phyloP scores from a whole-genome alignment of 2,113 vertebrate genomes.

The Archocentrus centrarchus region DNA sequence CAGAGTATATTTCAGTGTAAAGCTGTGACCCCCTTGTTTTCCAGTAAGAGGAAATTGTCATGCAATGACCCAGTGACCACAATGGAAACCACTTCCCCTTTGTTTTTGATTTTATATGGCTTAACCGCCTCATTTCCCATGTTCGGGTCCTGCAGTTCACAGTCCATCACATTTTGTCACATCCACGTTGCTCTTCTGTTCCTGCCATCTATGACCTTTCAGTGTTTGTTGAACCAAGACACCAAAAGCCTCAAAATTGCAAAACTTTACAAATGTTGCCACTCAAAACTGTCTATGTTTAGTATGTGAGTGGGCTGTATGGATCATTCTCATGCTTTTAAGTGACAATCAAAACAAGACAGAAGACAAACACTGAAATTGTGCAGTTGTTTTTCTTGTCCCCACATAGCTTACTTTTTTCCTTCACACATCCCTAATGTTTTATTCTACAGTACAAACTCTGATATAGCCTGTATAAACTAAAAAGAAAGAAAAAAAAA shows the following conservation, averaged over 20 bases:
- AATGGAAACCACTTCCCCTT: conserved; percentile 75
- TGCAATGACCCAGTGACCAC: conserved; percentile 74
- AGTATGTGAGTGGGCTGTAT: conserved; percentile 53
- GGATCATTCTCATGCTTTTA: conserved; percentile 38
- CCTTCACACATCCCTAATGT: not conserved
- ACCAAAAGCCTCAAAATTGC: conserved; percentile 68
- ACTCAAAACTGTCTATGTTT: conserved; percentile 55
- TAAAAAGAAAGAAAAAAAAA: not conserved
- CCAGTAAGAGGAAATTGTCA: conserved; percentile 74
- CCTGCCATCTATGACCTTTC: conserved; percentile 50
- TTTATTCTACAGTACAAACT: not conserved
- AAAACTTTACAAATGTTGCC: conserved; percentile 49
- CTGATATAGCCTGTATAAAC: not conserved
- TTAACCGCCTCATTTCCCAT: conserved; percentile 66
- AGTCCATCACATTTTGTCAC: conserved; percentile 54
- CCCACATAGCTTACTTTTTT: conserved; percentile 15
- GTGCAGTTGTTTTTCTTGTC: conserved; percentile 44
- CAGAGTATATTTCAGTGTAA: conserved; percentile 62
- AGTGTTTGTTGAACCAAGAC: conserved; percentile 54
- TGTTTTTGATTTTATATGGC: conserved; percentile 74
- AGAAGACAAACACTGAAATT: conserved; percentile 46
- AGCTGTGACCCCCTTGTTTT: conserved; percentile 76
- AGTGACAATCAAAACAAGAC: conserved; percentile 25
- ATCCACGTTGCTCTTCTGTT: conserved; percentile 38
- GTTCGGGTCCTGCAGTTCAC: conserved; percentile 45